These are phyloP conservation scores for Cliona cf. orientalis DNA, from an alignment of 37 sponge, comb jelly and placozoan species.

Conservation along the genomic window DNA sequence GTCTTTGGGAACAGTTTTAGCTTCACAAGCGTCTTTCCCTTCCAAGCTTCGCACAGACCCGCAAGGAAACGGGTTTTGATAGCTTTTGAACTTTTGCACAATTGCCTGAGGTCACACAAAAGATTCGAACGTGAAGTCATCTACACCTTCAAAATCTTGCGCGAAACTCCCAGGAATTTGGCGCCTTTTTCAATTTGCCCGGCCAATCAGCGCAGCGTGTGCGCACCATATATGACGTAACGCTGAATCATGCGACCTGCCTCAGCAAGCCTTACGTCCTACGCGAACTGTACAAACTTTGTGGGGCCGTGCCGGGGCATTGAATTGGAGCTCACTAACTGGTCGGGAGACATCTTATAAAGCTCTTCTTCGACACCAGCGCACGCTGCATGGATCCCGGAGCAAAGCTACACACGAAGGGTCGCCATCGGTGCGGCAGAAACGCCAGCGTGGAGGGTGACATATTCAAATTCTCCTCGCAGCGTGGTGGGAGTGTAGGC, in stretches of 20 bases:
- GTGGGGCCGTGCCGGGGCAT: too few species aligned
- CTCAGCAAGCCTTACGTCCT: too few species aligned
- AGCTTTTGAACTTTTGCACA: too few species aligned
- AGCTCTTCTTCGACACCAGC: too few species aligned
- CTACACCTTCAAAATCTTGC: not conserved
- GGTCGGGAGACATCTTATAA: too few species aligned
- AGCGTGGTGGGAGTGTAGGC: conserved; percentile 53
- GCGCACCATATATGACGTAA: too few species aligned
- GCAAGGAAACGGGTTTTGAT: not conserved
- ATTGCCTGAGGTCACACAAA: too few species aligned
- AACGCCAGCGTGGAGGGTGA: conserved; percentile 60
- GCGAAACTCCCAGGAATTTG: not conserved
- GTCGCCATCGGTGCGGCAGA: conserved; percentile 34
- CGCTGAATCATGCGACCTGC: too few species aligned
- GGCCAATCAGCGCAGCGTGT: too few species aligned
- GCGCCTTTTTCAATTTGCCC: conserved; percentile 7
- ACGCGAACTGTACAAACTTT: too few species aligned
- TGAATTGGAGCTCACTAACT: too few species aligned
- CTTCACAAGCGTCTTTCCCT: not conserved
- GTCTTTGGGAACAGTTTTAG: not conserved
- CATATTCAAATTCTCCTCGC: conserved; percentile 51
- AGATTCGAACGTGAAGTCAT: too few species aligned
- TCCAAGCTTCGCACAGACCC: not conserved
- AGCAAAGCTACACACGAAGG: conserved; percentile 55
- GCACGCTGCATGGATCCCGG: conserved; percentile 31